Conservation (phyloP, 2,113 vertebrate species). For the Chaetura pelagica region DNA sequence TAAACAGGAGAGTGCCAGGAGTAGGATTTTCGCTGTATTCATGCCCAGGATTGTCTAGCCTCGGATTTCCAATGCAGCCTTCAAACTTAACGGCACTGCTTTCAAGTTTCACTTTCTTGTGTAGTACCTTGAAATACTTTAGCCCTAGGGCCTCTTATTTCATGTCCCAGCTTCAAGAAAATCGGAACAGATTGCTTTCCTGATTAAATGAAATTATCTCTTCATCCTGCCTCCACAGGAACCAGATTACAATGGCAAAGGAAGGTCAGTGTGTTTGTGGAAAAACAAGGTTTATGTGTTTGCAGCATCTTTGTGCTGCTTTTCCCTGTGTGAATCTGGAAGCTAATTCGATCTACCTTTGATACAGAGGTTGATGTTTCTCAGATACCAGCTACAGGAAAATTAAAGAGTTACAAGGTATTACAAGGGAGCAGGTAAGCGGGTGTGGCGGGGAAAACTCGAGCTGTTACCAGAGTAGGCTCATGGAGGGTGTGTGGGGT, state of each 20-base stretch:
- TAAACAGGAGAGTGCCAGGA: not conserved
- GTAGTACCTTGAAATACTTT: not conserved
- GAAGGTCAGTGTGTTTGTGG: not conserved
- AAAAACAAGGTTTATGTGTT: not conserved
- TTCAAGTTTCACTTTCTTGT: not conserved
- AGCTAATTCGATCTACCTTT: not conserved
- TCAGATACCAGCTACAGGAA: not conserved
- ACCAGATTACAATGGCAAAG: constrained; percentile 31
- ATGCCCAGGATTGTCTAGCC: not conserved
- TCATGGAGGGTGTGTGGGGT: not conserved
- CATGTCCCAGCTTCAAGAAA: not conserved
- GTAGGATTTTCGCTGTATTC: not conserved
- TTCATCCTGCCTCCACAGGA: constrained; percentile 37
- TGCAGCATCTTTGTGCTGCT: not conserved
- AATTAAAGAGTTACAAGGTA: not conserved
- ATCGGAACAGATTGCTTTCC: constrained; percentile 44
- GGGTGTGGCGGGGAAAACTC: fast-evolving
- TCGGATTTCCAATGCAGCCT: not conserved
- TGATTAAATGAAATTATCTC: constrained; percentile 50
- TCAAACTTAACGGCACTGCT: not conserved
- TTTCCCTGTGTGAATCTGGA: not conserved
- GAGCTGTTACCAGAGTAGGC: not conserved
- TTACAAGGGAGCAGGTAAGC: not conserved
- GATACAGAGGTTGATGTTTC: not conserved
- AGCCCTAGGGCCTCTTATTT: not conserved